Conservation (phyloP, 1,140 invertebrate species). For the Brachionus koreanus region DNA sequence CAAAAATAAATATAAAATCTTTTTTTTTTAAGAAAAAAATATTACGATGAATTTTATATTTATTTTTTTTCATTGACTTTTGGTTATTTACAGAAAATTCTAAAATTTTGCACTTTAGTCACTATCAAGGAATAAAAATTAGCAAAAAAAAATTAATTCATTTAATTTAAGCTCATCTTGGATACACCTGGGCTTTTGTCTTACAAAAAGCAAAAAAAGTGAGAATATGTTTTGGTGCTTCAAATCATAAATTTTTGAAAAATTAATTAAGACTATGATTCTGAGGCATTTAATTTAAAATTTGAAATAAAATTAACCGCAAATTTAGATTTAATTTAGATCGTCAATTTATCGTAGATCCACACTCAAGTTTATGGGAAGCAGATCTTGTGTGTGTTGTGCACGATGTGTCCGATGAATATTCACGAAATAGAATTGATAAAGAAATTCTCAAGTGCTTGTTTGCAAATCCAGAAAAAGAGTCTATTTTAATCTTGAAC, state of each 20-base stretch:
- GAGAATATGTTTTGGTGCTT: neutral
- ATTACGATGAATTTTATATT: too few species aligned
- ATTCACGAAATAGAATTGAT: constrained; percentile 67
- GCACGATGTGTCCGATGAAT: constrained; percentile 74
- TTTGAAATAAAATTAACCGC: neutral
- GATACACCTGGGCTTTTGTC: constrained; percentile 78
- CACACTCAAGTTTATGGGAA: constrained; percentile 65
- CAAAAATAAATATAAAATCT: too few species aligned
- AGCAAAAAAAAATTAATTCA: neutral
- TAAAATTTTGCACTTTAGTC: too few species aligned
- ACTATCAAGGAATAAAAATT: neutral
- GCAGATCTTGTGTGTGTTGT: constrained; percentile 79
- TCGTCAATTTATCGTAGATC: constrained; percentile 65
- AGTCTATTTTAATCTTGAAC: constrained; percentile 77
- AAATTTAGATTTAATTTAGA: constrained; percentile 58
- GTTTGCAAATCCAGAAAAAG: constrained; percentile 64
- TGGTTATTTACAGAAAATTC: too few species aligned
- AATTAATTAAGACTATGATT: neutral
- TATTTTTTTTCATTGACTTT: too few species aligned
- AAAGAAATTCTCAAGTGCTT: constrained; percentile 68
- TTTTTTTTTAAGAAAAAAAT: neutral
- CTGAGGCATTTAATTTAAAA: neutral
- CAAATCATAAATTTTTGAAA: neutral
- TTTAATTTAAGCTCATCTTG: constrained; percentile 62
- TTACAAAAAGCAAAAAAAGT: constrained; percentile 66